These are phyloP conservation scores for Spilarctia lutea DNA, from an alignment of 2,888 invertebrate species.

Conservation along the genomic window DNA sequence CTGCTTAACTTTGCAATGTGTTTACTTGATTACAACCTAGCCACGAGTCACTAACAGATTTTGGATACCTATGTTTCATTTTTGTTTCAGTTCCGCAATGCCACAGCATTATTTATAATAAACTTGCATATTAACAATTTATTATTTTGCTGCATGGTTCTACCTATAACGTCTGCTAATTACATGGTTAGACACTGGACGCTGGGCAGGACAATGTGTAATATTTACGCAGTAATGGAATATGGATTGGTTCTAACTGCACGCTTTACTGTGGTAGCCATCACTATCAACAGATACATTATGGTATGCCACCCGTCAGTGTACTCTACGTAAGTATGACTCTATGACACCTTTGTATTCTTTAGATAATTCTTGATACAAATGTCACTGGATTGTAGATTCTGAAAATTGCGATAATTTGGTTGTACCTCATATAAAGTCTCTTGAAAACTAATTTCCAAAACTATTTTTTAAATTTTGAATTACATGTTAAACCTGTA, in stretches of 20 bases:
- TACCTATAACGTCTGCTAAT: slow-evolving; percentile 91
- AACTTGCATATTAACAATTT: slow-evolving; percentile 93
- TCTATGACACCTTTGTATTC: background rate
- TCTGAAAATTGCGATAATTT: too few relatives aligned
- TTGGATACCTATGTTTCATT: background rate
- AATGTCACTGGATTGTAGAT: too few relatives aligned
- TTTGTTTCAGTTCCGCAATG: slow-evolving; percentile 90
- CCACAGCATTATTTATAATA: slow-evolving; percentile 94
- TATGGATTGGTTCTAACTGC: slow-evolving; percentile 92
- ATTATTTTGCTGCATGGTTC: slow-evolving; percentile 92
- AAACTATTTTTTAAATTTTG: too few relatives aligned
- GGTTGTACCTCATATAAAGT: too few relatives aligned
- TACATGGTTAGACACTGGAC: slow-evolving; percentile 90
- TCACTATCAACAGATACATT: slow-evolving; percentile 93
- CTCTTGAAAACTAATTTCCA: too few relatives aligned
- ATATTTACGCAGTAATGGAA: slow-evolving; percentile 90
- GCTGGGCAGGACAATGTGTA: slow-evolving; percentile 89
- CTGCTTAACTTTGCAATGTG: too few relatives aligned
- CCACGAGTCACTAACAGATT: too few relatives aligned
- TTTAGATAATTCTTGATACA: too few relatives aligned
- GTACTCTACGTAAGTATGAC: slow-evolving; percentile 88
- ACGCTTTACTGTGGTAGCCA: slow-evolving; percentile 92
- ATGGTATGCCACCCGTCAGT: slow-evolving; percentile 92
- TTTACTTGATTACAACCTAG: too few relatives aligned
- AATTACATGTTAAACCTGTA: too few relatives aligned